Evolutionary conservation across 2,797 vertebrate genomes (phyloP), one percentile per base, ranked within the genome.

Genomic region (Peromyscus eremicus): DNA sequence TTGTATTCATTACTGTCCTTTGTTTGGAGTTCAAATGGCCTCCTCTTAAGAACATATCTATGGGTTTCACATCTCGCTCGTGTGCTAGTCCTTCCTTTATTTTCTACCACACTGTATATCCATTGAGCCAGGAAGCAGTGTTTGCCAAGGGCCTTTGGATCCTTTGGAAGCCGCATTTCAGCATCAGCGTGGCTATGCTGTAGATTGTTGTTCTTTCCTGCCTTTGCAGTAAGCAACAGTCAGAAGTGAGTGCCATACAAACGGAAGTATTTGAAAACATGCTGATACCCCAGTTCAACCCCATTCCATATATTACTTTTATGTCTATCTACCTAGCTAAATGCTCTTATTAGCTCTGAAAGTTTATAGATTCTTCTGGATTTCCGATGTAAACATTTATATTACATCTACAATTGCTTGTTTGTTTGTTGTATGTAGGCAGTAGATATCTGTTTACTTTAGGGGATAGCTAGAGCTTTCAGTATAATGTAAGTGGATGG

Each of bases 141-240:
- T 91, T 75, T 62, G 75, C 27, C 32, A 37, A 40, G 64, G 52
- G 19, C 16, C 46, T 46, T 93, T 84, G 88, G 32, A 57, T 93
- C n/a, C 19, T 84, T 95, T 87, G 73, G 23, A 95, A 83, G 77
- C 40, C 43, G 46, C 9, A n/a, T 83, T 6, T 91, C 80, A 49
- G 14, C n/a, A 1, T 89, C 94, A 71, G 43, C 34, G 62, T 32
- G 90, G 43, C 79, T 86, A 93, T 68, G 34, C 49, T 87, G 8
- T 71, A 11, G 25, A 52, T 52, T 52, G 34, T 80, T 68, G 10
- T 80, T 87, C 32, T 62, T 76, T 37, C 29, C 60, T 62, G 57
- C 52, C 25, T 76, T 93, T 95, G 76, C 17, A 76, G 57, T 80
- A 76, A 79, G 32, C 19, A 46, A 17, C 29, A 37, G 7, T 85